Percentiles rank a stretch among this genome's conserved stretches.
phyloP scores from a whole-genome alignment of 37 sponge, comb jelly and placozoan genomes.

The Spongia lamella region DNA sequence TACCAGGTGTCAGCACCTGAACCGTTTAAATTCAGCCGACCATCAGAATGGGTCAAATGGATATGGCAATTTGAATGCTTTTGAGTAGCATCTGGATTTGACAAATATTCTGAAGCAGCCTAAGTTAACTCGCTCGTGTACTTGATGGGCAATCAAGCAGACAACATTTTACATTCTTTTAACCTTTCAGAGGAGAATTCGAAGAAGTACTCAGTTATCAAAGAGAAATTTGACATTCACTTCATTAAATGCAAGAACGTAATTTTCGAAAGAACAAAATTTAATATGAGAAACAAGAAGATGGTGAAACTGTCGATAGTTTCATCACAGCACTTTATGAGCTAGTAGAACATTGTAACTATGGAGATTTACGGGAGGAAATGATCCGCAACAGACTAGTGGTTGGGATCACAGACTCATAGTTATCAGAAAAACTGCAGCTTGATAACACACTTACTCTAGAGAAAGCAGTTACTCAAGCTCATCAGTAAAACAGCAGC shows the following conservation, averaged over 20 bases:
- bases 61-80: constrained; percentile 7
- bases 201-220: constrained; percentile 10
- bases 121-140: not conserved
- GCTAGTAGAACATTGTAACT: constrained; percentile 17
- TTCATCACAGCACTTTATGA: constrained; percentile 5
- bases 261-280: constrained; percentile 5
- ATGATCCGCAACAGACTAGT: constrained; percentile 9
- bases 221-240: not conserved
- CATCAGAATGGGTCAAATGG: not conserved
- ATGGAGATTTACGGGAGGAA: constrained; percentile 9
- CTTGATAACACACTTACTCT: constrained; percentile 1
- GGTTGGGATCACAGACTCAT: not conserved
- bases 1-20: too few species aligned
- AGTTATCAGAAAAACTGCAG: constrained; percentile 5
- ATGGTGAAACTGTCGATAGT: constrained; percentile 4
- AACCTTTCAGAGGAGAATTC: constrained; percentile 1
- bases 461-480: constrained; percentile 12
- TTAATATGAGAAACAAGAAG: constrained; percentile 5
- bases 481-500: constrained; percentile 4
- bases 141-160: constrained; percentile 2
- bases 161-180: not conserved
- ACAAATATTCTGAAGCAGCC: not conserved
- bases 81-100: not conserved
- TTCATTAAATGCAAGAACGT: constrained; percentile 8
- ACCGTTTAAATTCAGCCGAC: constrained; percentile 2